A percentile compares a stretch with the other conserved stretches of the same genome.
These are phyloP conservation scores for Phallusia fumigata DNA, from an alignment of 23 tunicate genomes.

Conservation along the genomic window DNA sequence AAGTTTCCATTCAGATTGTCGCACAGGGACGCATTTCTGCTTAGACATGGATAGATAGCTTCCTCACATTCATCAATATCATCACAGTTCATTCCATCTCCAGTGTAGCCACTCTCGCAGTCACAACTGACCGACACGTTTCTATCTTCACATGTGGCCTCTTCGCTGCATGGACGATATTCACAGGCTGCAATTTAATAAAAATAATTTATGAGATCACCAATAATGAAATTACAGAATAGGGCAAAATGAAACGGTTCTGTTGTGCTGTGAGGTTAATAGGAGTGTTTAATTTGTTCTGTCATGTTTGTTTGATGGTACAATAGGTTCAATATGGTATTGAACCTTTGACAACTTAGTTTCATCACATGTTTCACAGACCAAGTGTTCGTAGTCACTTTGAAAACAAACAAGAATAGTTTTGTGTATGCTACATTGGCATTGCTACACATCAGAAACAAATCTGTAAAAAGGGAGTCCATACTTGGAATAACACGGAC, in stretches of 20 bases:
- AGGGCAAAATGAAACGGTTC: too few relatives aligned
- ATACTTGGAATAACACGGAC: constrained; percentile 10
- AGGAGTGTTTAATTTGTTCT: too few relatives aligned
- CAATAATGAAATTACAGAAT: too few relatives aligned
- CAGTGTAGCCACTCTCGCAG: background rate
- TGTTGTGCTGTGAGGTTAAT: too few relatives aligned
- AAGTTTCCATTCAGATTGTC: background rate
- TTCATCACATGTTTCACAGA: too few relatives aligned
- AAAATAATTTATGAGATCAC: background rate
- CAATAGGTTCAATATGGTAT: too few relatives aligned
- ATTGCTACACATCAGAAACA: too few relatives aligned
- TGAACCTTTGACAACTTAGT: too few relatives aligned
- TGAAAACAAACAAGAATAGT: too few relatives aligned
- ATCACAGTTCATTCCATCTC: background rate
- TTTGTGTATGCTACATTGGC: too few relatives aligned
- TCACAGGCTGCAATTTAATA: background rate
- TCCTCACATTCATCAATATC: constrained; percentile 8
- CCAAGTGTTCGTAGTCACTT: too few relatives aligned
- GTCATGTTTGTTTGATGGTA: too few relatives aligned
- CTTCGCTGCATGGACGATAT: background rate
- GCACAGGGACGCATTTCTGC: background rate
- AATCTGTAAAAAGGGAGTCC: background rate
- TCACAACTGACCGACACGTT: background rate
- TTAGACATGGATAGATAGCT: background rate
- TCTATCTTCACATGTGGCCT: background rate